Evolutionary conservation across 35 echinoderm and acorn worm species (phyloP), one percentile per base, ranked within the genome.

Genomic region (Holothuria glaberrima): DNA sequence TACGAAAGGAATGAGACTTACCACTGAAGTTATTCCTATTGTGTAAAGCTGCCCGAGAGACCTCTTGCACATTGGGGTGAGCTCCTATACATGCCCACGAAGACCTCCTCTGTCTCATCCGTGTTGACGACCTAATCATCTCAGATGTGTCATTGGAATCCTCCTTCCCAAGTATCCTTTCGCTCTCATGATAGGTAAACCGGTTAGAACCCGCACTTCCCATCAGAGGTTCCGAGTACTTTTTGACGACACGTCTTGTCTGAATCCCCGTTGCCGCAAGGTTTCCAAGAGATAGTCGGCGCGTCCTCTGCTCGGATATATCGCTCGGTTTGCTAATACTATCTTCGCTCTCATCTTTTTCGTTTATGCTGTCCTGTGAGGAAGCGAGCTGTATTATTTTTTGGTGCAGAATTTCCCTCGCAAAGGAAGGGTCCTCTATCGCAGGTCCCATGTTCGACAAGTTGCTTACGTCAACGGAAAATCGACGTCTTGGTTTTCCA

Each of bases 331-430:
- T 27, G 34, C 46, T 82, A 6, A 13, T 16, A 82, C 16, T 13
- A 50, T 13, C 57, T 10, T 82, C 79, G 22, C 22, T 5, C 30
- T 82, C 79, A 27, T 82, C 57, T 13, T 82, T 50, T 82, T 82
- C 79, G 29, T 82, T 48, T 9, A 82, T 82, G n/a, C 48, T 82
- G 79, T 82, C 79, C 24, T 82, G 79, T 30, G 79, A 82, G 9
- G 79, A 82, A 29, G 79, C 79, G 13, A 82, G 57, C 9, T 82
- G 36, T 27, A 82, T 60, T 57, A 82, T 58, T 33, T 82, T 56
- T 29, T 82, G 79, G 48, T 82, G 79, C 10, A 82, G 29, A n/a
- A 82, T 82, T 82, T 82, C 79, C 48, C 79, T 82, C 21, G 79
- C 79, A 82, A 82, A 82, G 7, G 29, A 58, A 58, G 79, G 79